phyloP scores from a whole-genome alignment of 2,797 vertebrate genomes.

The Smutsia temminckii region DNA sequence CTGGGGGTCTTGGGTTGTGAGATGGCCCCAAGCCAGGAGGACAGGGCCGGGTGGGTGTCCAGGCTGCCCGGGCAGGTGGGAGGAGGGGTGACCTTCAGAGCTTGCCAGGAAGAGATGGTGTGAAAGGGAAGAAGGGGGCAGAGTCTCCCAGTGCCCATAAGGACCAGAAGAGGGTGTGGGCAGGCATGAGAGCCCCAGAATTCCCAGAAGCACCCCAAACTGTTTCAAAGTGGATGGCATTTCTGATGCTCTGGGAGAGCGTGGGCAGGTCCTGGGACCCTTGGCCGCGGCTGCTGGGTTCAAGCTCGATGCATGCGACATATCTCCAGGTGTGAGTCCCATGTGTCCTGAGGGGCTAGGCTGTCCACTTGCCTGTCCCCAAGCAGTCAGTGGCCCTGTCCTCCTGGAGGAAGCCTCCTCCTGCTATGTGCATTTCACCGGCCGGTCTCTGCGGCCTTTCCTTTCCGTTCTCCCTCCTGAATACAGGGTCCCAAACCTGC shows the following conservation, averaged over 20 bases:
- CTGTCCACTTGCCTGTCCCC: not conserved
- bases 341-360: not conserved
- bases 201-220: not conserved
- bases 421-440: not conserved
- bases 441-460: not conserved
- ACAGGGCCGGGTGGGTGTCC: not conserved
- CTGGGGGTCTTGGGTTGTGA: too few relatives aligned
- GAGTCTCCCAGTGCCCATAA: not conserved
- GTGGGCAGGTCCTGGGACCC: not conserved
- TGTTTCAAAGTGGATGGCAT: not conserved
- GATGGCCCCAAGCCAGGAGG: not conserved
- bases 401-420: not conserved
- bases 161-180: not conserved
- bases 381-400: not conserved
- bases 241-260: not conserved
- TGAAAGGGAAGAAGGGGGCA: not conserved
- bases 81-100: not conserved
- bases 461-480: not conserved
- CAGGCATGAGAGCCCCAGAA: not conserved
- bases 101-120: not conserved
- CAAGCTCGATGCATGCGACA: not conserved
- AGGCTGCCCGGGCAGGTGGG: not conserved
- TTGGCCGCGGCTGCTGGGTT: not conserved
- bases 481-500: not conserved
- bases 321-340: not conserved